Percentiles rank a stretch among this genome's conserved stretches.
Conservation (phyloP, 2,113 vertebrate species). For the Periophthalmus modestus region DNA sequence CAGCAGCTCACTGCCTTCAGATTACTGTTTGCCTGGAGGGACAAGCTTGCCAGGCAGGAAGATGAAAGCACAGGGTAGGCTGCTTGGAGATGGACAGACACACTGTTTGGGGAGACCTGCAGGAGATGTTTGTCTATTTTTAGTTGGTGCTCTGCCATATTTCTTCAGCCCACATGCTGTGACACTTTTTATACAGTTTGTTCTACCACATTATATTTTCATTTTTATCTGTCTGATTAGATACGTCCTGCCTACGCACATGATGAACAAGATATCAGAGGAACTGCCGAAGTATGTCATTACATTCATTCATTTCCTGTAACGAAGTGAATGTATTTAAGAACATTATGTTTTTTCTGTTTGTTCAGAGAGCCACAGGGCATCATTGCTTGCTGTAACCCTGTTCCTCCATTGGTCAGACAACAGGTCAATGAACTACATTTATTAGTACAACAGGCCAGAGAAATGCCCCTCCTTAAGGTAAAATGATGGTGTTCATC, state of each 20-base stretch:
- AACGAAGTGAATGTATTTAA: neutral
- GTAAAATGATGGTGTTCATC: conserved; percentile 67
- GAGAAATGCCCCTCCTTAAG: conserved; percentile 94
- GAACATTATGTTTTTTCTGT: neutral
- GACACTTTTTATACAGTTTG: conserved; percentile 2
- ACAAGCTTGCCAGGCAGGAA: conserved; percentile 88
- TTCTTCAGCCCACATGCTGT: conserved; percentile 5
- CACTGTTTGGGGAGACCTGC: conserved; percentile 28
- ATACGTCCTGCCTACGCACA: conserved; percentile 92
- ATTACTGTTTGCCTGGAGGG: conserved; percentile 91
- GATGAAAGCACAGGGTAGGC: conserved; percentile 94
- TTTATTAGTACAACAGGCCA: conserved; percentile 86
- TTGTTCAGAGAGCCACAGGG: conserved; percentile 88
- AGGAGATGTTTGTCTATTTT: conserved; percentile 28
- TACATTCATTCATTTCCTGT: conserved; percentile 9
- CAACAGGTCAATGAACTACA: conserved; percentile 95
- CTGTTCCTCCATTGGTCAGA: conserved; percentile 88
- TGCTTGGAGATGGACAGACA: conserved; percentile 40
- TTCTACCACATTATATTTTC: conserved; percentile 1
- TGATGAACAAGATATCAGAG: conserved; percentile 93
- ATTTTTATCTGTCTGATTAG: conserved; percentile 68
- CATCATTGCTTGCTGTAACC: conserved; percentile 94
- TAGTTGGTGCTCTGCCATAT: conserved; percentile 14
- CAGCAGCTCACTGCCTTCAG: conserved; percentile 92
- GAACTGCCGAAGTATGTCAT: conserved; percentile 91